phyloP scores from a whole-genome alignment of 2,797 vertebrate genomes.

The Sebastes cheni region DNA sequence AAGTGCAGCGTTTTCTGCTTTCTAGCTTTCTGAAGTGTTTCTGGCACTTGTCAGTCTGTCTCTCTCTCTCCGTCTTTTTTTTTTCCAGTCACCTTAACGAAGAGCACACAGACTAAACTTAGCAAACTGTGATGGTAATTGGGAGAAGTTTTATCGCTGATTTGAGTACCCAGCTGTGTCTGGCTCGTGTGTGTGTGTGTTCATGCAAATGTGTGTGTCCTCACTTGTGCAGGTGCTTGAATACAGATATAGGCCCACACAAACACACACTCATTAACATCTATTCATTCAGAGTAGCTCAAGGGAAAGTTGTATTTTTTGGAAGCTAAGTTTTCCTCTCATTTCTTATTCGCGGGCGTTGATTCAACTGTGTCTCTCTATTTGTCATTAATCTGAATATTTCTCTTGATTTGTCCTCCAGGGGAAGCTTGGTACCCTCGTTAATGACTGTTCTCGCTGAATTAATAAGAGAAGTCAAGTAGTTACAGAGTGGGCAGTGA shows the following conservation, averaged over 20 bases:
- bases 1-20: constrained; percentile 18
- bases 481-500: constrained; percentile 19
- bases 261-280: constrained; percentile 36
- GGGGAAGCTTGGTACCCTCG: constrained; percentile 8
- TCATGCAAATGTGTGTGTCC: constrained; percentile 21
- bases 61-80: constrained; percentile 11
- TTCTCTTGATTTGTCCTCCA: constrained; percentile 23
- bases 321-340: constrained; percentile 20
- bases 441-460: constrained; percentile 41
- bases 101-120: constrained; percentile 22
- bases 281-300: constrained; percentile 29
- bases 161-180: constrained; percentile 42
- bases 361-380: constrained; percentile 5
- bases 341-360: constrained; percentile 12
- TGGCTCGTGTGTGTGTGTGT: constrained; percentile 2
- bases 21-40: constrained; percentile 32
- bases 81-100: constrained; percentile 1
- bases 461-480: constrained; percentile 39
- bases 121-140: constrained; percentile 45
- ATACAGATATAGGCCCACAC: constrained; percentile 4
- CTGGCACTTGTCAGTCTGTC: constrained; percentile 20
- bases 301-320: constrained; percentile 20
- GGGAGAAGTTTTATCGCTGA: constrained; percentile 18
- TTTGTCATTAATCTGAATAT: constrained; percentile 43
- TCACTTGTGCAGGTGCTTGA: constrained; percentile 33